Evolutionary conservation across 2,113 vertebrate genomes (phyloP).

Genomic region (Pelecanoides urinatrix): DNA sequence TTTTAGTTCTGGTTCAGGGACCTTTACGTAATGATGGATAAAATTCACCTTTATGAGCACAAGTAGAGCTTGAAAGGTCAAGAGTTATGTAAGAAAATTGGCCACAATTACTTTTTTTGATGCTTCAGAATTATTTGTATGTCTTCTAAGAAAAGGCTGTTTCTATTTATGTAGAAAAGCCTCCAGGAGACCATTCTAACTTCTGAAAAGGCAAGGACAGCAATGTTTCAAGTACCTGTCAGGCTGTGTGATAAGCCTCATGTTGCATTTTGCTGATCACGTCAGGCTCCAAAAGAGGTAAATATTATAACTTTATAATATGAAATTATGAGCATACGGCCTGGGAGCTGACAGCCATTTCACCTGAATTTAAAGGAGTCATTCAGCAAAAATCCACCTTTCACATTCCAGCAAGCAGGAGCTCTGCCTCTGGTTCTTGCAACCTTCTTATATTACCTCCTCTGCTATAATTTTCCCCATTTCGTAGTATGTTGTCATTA

Average conservation of each 20-base stretch:
- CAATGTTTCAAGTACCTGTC: neutral
- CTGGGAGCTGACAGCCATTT: neutral
- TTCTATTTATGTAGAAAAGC: constrained; percentile 7
- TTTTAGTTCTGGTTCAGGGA: neutral
- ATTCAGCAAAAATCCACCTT: neutral
- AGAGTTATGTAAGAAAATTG: neutral
- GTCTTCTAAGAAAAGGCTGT: neutral
- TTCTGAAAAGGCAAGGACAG: neutral
- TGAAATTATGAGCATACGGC: neutral
- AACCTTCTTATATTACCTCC: neutral
- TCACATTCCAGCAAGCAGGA: neutral
- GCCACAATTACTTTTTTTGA: neutral
- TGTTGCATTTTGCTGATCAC: neutral
- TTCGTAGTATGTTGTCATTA: neutral
- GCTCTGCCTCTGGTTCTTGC: neutral
- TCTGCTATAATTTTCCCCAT: neutral
- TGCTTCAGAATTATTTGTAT: neutral
- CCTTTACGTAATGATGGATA: neutral
- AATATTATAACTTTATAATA: neutral
- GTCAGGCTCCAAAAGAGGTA: neutral
- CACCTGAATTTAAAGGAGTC: neutral
- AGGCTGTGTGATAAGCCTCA: neutral
- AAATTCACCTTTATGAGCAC: neutral
- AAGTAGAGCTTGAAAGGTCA: neutral
- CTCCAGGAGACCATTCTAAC: neutral